A percentile compares a stretch with the other conserved stretches of the same genome.
Conservation (phyloP, 64 coral and sea anemone species). For the Montipora efflorescens region DNA sequence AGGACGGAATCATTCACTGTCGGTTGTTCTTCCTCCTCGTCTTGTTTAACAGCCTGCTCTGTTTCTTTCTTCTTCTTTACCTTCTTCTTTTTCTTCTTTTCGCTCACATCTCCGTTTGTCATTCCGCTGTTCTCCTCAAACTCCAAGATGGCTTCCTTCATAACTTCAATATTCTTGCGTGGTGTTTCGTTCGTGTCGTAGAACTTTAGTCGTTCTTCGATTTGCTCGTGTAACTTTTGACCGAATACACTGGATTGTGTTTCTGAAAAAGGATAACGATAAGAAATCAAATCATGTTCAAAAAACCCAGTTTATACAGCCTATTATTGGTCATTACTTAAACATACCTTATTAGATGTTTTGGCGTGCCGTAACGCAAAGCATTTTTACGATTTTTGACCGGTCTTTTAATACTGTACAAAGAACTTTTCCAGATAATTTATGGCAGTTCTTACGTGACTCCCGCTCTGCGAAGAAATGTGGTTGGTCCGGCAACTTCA, state of each 20-base stretch:
- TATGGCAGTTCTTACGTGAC: no score
- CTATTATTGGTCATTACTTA: no score
- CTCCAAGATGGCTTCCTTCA: constrained; percentile 98
- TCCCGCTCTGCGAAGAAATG: no score
- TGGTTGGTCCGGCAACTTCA: no score
- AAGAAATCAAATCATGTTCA: neutral
- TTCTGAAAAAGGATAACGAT: constrained; percentile 59
- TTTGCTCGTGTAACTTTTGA: constrained; percentile 86
- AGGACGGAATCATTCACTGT: constrained; percentile 24
- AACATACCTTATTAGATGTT: no score
- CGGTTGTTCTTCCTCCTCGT: neutral
- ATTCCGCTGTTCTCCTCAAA: constrained; percentile 42
- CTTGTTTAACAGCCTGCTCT: neutral
- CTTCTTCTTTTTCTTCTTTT: constrained; percentile 90
- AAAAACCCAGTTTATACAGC: neutral
- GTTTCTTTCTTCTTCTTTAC: constrained; percentile 76
- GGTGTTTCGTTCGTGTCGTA: constrained; percentile 93
- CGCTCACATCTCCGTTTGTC: constrained; percentile 17
- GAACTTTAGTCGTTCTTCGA: constrained; percentile 96
- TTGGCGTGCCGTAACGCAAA: no score
- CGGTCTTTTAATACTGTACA: no score
- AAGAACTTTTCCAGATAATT: no score
- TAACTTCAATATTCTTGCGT: constrained; percentile 94
- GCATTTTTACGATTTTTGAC: no score
- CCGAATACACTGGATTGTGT: constrained; percentile 89